These are phyloP conservation scores for Gortyna flavago DNA, from an alignment of 2,888 invertebrate genomes.

Conservation along the genomic window DNA sequence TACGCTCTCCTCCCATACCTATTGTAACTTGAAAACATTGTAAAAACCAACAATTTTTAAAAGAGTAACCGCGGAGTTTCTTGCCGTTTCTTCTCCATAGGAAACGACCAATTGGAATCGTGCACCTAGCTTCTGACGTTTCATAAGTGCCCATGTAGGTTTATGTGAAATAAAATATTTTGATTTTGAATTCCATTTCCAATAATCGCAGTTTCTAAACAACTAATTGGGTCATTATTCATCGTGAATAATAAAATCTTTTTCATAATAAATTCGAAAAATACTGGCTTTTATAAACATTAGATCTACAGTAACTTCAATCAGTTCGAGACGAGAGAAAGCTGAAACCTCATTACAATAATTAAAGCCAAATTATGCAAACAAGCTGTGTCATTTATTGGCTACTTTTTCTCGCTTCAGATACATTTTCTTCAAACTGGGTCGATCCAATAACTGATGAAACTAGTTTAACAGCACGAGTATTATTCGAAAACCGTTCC, in stretches of 20 bases:
- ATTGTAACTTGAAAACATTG: too few relatives aligned
- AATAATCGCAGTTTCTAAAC: background rate
- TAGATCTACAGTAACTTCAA: constrained; percentile 8
- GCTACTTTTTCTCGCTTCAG: constrained; percentile 13
- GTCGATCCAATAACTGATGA: constrained; percentile 34
- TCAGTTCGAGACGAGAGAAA: constrained; percentile 16
- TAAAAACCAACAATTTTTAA: too few relatives aligned
- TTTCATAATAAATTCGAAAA: background rate
- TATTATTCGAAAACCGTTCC: constrained; percentile 16
- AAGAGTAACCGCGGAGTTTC: too few relatives aligned
- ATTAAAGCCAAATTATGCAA: constrained; percentile 41
- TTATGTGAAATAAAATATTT: too few relatives aligned
- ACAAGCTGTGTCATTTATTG: constrained; percentile 32
- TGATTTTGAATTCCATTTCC: background rate
- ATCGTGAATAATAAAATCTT: background rate
- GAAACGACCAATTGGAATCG: too few relatives aligned
- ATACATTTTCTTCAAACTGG: constrained; percentile 24
- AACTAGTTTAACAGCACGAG: constrained; percentile 10
- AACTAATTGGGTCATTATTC: background rate
- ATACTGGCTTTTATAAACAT: background rate
- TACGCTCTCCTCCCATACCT: too few relatives aligned
- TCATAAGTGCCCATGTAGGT: too few relatives aligned
- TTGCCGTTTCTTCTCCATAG: too few relatives aligned
- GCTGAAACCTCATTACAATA: constrained; percentile 32
- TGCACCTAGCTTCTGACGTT: too few relatives aligned